These are phyloP conservation scores for Pogonocherus hispidulus DNA, from an alignment of 2,888 invertebrate species.

Conservation along the genomic window DNA sequence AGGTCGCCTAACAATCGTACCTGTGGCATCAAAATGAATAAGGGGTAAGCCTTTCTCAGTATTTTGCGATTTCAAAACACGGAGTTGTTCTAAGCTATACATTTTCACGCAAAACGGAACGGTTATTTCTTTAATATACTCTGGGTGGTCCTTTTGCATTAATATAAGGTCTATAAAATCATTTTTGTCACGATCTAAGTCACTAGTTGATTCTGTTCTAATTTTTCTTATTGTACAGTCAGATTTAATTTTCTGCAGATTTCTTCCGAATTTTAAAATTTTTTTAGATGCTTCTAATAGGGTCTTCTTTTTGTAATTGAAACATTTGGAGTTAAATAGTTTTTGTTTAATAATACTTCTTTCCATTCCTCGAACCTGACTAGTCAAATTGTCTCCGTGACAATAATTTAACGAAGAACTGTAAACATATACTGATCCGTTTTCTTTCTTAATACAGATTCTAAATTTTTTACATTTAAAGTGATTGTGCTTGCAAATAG, in stretches of 20 bases:
- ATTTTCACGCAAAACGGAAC: conserved; percentile 44
- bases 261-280: conserved; percentile 18
- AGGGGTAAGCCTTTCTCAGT: conserved; percentile 23
- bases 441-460: background rate
- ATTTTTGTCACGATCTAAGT: conserved; percentile 35
- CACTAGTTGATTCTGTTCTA: conserved; percentile 35
- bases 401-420: conserved; percentile 20
- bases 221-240: conserved; percentile 40
- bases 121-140: conserved; percentile 44
- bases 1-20: conserved; percentile 40
- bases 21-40: conserved; percentile 48
- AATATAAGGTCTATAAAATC: conserved; percentile 33
- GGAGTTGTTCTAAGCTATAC: conserved; percentile 42
- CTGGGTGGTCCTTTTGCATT: conserved; percentile 42
- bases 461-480: conserved; percentile 29
- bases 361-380: conserved; percentile 23
- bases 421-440: conserved; percentile 3
- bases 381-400: conserved; percentile 17
- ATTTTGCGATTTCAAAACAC: conserved; percentile 29
- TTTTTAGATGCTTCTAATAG: background rate
- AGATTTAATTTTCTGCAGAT: conserved; percentile 41
- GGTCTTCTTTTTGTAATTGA: conserved; percentile 23
- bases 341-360: conserved; percentile 20
- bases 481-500: conserved; percentile 17
- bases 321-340: conserved; percentile 11